Conservation (phyloP, 2,113 vertebrate species). For the Chauna torquata region DNA sequence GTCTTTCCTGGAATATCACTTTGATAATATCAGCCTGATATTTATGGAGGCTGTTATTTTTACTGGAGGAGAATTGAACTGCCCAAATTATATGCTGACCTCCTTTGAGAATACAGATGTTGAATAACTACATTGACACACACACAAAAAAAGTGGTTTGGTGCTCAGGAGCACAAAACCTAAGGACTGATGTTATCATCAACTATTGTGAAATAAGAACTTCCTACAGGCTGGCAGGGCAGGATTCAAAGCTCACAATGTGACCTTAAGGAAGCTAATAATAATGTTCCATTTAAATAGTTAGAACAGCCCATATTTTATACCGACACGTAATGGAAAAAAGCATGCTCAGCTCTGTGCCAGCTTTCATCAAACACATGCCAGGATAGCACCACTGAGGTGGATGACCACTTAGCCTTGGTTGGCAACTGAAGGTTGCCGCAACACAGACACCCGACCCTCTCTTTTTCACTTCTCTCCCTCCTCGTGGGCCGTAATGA, state of each 20-base stretch:
- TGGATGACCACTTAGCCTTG: neutral
- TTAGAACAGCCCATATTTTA: neutral
- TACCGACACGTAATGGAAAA: neutral
- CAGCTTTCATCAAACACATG: neutral
- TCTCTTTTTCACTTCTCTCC: neutral
- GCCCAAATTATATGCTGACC: neutral
- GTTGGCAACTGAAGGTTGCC: neutral
- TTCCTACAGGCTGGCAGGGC: neutral
- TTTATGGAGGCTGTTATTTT: neutral
- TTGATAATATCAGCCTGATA: neutral
- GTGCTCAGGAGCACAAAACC: neutral
- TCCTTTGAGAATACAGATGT: neutral
- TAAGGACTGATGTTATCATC: neutral
- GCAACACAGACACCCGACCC: neutral
- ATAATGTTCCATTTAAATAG: neutral
- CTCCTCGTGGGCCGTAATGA: neutral
- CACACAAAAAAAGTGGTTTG: neutral
- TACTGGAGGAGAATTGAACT: neutral
- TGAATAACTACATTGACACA: neutral
- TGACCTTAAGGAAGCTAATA: neutral
- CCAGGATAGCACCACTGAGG: neutral
- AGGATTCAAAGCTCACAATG: neutral
- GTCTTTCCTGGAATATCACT: neutral
- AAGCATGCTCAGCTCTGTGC: neutral
- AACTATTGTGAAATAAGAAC: neutral